phyloP scores from a whole-genome alignment of 2,888 invertebrate species.

The Rosalia funebris region DNA sequence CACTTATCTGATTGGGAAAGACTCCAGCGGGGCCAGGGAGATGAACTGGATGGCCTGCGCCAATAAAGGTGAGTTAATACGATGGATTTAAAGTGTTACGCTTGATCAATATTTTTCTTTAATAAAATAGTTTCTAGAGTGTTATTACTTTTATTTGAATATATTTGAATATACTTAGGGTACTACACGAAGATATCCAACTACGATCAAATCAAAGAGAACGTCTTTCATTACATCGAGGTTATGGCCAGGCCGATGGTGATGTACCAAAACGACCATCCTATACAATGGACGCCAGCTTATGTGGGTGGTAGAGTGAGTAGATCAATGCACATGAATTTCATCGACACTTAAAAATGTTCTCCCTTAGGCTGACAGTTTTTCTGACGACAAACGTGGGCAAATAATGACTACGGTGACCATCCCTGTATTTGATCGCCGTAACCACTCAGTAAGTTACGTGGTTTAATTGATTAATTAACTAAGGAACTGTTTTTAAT shows the following conservation, averaged over 20 bases:
- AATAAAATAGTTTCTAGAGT: too few relatives aligned
- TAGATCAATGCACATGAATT: too few relatives aligned
- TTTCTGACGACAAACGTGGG: conserved; percentile 75
- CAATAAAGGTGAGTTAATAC: conserved; percentile 98
- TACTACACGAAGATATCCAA: conserved; percentile 91
- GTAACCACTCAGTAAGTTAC: conserved; percentile 86
- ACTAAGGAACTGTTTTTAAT: too few relatives aligned
- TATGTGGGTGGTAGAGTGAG: conserved; percentile 85
- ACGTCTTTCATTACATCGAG: conserved; percentile 93
- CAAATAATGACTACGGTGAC: conserved; percentile 94
- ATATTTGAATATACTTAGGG: conserved; percentile 67
- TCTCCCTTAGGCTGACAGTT: conserved; percentile 72
- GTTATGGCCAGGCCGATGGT: conserved; percentile 97
- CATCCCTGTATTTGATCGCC: conserved; percentile 93
- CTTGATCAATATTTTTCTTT: too few relatives aligned
- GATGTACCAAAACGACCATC: conserved; percentile 90
- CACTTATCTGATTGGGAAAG: conserved; percentile 94
- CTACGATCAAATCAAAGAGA: conserved; percentile 87
- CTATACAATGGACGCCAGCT: conserved; percentile 95
- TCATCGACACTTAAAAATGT: too few relatives aligned
- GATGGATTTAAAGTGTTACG: too few relatives aligned
- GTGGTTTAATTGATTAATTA: too few relatives aligned
- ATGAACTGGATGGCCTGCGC: conserved; percentile 96
- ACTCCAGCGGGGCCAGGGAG: conserved; percentile 85
- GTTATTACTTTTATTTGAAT: not conserved